These are phyloP conservation scores for Agrotis segetum DNA, from an alignment of 2,888 invertebrate species.

Conservation along the genomic window DNA sequence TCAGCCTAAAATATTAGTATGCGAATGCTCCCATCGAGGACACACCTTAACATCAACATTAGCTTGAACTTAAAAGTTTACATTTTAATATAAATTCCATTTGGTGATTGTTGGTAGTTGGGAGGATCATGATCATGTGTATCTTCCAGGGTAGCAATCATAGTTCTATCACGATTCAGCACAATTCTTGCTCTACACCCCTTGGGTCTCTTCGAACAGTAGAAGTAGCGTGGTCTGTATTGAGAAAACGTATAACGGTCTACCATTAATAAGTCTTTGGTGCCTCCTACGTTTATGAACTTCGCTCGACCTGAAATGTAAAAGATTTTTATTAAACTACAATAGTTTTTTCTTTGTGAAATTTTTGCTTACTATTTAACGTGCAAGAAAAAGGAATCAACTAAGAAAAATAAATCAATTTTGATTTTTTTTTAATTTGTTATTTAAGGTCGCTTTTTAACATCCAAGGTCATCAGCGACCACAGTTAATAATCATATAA, in stretches of 20 bases:
- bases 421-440: too few relatives aligned
- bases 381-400: too few relatives aligned
- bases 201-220: conserved; percentile 75
- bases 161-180: conserved; percentile 62
- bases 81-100: conserved; percentile 22
- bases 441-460: too few relatives aligned
- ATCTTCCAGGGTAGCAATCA: conserved; percentile 56
- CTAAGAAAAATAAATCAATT: too few relatives aligned
- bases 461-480: too few relatives aligned
- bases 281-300: conserved; percentile 67
- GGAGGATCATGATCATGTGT: conserved; percentile 74
- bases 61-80: neutral
- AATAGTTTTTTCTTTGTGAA: neutral
- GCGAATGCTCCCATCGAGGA: too few relatives aligned
- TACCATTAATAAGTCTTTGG: conserved; percentile 72
- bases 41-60: too few relatives aligned
- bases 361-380: too few relatives aligned
- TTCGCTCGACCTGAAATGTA: conserved; percentile 62
- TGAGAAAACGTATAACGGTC: conserved; percentile 74
- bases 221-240: conserved; percentile 69
- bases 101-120: conserved; percentile 42
- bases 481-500: too few relatives aligned
- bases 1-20: too few relatives aligned
- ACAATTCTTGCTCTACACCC: conserved; percentile 75
- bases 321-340: neutral